Base-by-base conservation (phyloP, 2,797 vertebrate genomes). In the Poeciliopsis gracilis region DNA sequence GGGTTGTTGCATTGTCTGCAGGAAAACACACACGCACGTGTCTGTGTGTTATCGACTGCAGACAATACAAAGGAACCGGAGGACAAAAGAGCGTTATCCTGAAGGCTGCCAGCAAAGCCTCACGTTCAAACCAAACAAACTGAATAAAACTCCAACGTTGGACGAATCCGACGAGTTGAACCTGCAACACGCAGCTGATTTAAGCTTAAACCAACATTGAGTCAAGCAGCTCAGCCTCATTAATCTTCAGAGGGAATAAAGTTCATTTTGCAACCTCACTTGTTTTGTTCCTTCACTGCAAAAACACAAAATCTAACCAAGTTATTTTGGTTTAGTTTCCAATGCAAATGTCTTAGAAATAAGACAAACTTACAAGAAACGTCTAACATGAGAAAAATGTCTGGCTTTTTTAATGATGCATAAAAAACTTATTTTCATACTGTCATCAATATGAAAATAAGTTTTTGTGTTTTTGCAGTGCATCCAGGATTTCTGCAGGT, bases 21-120 rank as follows among this genome's bases (percentile, higher is more conserved):
- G 88, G 84, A 86, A 90, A 90, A 77, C 11, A 10, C 45, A 6
- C 74, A 83, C 79, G 74, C 89, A 85, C 79, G 86, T 89, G 88
- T 91, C 87, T 92, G 82, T 81, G 86, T 94, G 93, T 94, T 94
- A 93, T 95, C 92, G 74, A 82, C 80, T 76, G 55, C 81, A 93
- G 92, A 95, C 93, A 94, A 94, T 93, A 90, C 92, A 90, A 82
- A 92, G 91, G 95, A 91, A 43, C 77, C 84, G 80, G 93, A 95
- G 83, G 95, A 96, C 95, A 93, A 78, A 71, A 93, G 91, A 88
- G 86, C 20, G 20, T 89, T 82, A 83, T 91, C 88, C 91, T 88
- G 73, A 87, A 86, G 87, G 84, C 77, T 72, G 75, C 55, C 71
- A 77, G 63, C 71, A 41, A 59, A 76, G 72, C 18, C 80, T 76